Evolutionary conservation across 2,888 invertebrate genomes (phyloP).

Genomic region (Hoplodrina blanda): DNA sequence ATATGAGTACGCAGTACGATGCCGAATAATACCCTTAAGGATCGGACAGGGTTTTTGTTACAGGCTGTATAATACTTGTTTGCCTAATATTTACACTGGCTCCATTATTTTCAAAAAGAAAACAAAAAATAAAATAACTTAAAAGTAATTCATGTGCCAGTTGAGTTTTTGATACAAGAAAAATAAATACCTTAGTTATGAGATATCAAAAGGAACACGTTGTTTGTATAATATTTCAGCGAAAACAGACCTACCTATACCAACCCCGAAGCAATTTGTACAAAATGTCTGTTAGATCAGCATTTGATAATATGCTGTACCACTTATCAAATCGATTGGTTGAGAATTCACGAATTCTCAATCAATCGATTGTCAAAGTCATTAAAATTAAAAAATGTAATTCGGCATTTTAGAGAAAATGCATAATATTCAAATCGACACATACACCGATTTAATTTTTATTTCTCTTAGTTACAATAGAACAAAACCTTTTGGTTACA

Average conservation of each 20-base stretch:
- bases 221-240: not conserved
- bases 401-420: not conserved
- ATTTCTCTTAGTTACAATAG: constrained; percentile 2
- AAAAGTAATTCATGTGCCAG: no score
- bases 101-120: no score
- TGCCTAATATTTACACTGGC: no score
- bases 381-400: constrained; percentile 11
- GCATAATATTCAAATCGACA: not conserved
- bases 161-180: no score
- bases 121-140: no score
- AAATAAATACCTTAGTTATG: no score
- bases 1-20: no score
- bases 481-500: not conserved
- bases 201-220: no score
- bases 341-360: not conserved
- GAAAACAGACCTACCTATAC: no score
- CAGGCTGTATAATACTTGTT: no score
- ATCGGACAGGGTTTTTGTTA: no score
- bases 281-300: not conserved
- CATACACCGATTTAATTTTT: not conserved
- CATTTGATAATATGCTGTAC: not conserved
- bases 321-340: not conserved
- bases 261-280: not conserved
- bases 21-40: no score
- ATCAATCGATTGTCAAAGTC: not conserved